Evolutionary conservation across 1,140 invertebrate genomes (phyloP), one percentile per base, ranked within the genome.

Genomic region (Brachionus sp.): DNA sequence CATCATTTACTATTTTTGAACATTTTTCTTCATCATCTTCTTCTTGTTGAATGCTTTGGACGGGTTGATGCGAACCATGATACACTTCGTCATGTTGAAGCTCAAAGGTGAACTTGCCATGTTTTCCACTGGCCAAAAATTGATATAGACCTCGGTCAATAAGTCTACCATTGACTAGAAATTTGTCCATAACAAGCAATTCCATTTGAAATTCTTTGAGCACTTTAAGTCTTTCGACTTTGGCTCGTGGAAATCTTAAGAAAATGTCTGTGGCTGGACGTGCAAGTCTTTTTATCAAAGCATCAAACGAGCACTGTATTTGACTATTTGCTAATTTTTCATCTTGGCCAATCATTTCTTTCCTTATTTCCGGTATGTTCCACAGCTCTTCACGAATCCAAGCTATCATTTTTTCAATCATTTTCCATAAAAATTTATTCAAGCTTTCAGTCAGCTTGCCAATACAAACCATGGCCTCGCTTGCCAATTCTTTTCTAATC

Each of bases 91-190:
- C 64, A 12, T 68, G 64, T n/a, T n/a, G n/a, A n/a, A n/a, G n/a
- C n/a, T n/a, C n/a, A n/a, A n/a, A n/a, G n/a, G n/a, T n/a, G n/a
- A n/a, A n/a, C n/a, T n/a, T n/a, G n/a, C n/a, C 66, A 33, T 70
- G 66, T 39, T 70, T 70, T 13, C 66, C 66, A 37, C n/a, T 70
- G 3, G 66, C 66, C 35, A 70, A 70, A 70, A n/a, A 70, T 70
- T 70, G 66, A 16, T 37, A 70, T 3, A 70, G 35, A 70, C 66
- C 66, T 16, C 66, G 10, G 16, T 70, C n/a, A 0, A 5, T 19
- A 2, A 70, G 35, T 3, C 35, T 9, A 42, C 66, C 66, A 70
- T 70, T 37, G 19, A 70, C 37, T n/a, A 70, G 5, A 70, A 70
- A 70, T 6, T 70, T 70, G 66, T 70, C 66, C 29, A 70, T 70